These are phyloP conservation scores for Netelia inedita DNA, from an alignment of 2,888 invertebrate genomes.

Conservation along the genomic window DNA sequence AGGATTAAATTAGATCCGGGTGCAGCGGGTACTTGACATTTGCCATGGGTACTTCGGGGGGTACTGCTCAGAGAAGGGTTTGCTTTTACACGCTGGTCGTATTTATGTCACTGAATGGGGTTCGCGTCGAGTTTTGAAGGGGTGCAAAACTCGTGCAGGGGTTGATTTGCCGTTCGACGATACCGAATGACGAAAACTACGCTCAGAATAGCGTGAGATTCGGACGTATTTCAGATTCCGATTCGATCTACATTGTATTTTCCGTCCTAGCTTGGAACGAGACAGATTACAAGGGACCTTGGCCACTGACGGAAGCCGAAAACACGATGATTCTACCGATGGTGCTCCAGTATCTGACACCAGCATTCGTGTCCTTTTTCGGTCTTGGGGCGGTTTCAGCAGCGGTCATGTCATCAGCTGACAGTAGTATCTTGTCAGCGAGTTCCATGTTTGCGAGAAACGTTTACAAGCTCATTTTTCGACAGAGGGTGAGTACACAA, in stretches of 20 bases:
- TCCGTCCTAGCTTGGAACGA: slow-evolving; percentile 95
- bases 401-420: slow-evolving; percentile 99
- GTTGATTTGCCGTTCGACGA: slow-evolving; percentile 5
- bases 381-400: slow-evolving; percentile 99
- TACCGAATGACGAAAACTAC: slow-evolving; percentile 19
- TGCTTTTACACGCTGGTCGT: slow-evolving; percentile 75
- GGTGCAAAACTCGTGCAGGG: slow-evolving; percentile 45
- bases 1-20: slow-evolving; percentile 76
- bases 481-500: slow-evolving; percentile 90
- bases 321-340: slow-evolving; percentile 98
- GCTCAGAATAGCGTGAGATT: slow-evolving; percentile 81
- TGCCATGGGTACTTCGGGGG: slow-evolving; percentile 72
- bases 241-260: neutral
- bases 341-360: slow-evolving; percentile 98
- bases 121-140: slow-evolving; percentile 17
- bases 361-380: slow-evolving; percentile 98
- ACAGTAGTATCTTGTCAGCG: slow-evolving; percentile 98
- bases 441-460: slow-evolving; percentile 99
- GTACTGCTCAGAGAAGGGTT: slow-evolving; percentile 68
- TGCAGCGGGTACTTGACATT: slow-evolving; percentile 82
- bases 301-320: slow-evolving; percentile 91
- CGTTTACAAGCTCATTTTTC: slow-evolving; percentile 98
- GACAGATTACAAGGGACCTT: slow-evolving; percentile 93
- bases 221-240: slow-evolving; percentile 74
- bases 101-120: slow-evolving; percentile 74